Conservation (phyloP, 2,888 invertebrate genomes). For the Mythimna impura region DNA sequence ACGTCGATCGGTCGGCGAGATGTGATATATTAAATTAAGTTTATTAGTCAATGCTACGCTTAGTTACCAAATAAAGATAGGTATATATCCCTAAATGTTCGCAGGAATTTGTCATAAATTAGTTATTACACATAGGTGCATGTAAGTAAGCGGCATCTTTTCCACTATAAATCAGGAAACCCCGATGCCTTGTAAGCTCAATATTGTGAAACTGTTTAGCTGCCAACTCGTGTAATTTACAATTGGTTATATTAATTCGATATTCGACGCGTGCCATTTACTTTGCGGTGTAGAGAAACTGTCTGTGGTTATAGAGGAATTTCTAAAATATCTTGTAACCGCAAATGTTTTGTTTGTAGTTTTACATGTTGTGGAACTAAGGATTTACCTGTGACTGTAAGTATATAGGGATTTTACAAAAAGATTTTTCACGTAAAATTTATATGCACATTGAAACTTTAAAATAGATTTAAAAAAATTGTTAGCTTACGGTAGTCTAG, state of each 20-base stretch:
- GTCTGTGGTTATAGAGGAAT: conserved; percentile 43
- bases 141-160: conserved; percentile 41
- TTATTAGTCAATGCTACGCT: conserved; percentile 45
- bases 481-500: too few relatives aligned
- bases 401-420: too few relatives aligned
- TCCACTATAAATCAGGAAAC: conserved; percentile 35
- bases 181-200: conserved; percentile 46
- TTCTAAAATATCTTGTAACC: conserved; percentile 44
- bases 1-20: conserved; percentile 66
- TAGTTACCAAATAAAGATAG: conserved; percentile 68
- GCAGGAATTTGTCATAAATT: conserved; percentile 72
- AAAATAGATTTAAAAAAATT: too few relatives aligned
- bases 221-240: conserved; percentile 62
- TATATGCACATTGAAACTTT: too few relatives aligned
- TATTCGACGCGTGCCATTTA: conserved; percentile 62
- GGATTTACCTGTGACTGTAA: background rate
- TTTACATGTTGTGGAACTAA: conserved; percentile 12
- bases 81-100: conserved; percentile 69
- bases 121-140: conserved; percentile 10
- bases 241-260: conserved; percentile 59
- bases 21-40: conserved; percentile 69
- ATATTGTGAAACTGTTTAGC: conserved; percentile 57
- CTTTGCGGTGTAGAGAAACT: conserved; percentile 53
- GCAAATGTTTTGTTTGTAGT: conserved; percentile 39
- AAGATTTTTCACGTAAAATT: too few relatives aligned